These are phyloP conservation scores for Scyliorhinus canicula DNA, from an alignment of 2,797 vertebrate species.

Conservation along the genomic window DNA sequence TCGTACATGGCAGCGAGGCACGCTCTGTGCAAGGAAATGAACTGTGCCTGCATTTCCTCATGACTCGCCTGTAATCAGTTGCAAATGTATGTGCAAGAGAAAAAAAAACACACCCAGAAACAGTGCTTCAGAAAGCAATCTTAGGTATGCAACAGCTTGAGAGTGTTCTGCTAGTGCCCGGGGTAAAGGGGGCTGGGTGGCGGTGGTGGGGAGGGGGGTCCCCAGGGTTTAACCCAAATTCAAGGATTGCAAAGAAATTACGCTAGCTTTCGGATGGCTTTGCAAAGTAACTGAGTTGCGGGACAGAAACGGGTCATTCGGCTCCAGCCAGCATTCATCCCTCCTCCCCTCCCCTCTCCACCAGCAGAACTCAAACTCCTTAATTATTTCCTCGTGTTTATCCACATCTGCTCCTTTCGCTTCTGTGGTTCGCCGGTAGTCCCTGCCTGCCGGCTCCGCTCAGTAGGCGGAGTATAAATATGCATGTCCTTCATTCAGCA, in stretches of 20 bases:
- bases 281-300: too few relatives aligned
- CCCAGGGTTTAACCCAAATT: background rate
- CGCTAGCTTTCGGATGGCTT: background rate
- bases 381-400: background rate
- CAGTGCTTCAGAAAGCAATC: background rate
- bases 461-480: too few relatives aligned
- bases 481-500: too few relatives aligned
- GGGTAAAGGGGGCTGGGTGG: too few relatives aligned
- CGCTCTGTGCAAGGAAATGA: conserved; percentile 62
- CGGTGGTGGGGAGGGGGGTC: background rate
- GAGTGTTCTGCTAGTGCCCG: background rate
- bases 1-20: conserved; percentile 64
- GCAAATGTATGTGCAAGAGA: conserved; percentile 15
- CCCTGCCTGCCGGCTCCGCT: too few relatives aligned
- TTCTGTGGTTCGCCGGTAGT: too few relatives aligned
- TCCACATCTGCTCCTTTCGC: background rate
- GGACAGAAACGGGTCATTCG: background rate
- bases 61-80: conserved; percentile 48
- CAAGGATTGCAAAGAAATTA: background rate
- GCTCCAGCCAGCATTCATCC: background rate
- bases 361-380: background rate
- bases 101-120: background rate
- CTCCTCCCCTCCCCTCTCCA: background rate
- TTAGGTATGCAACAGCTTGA: background rate
- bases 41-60: conserved; percentile 61